phyloP scores from a whole-genome alignment of 2,797 vertebrate species.

The Arctocebus calabarensis region DNA sequence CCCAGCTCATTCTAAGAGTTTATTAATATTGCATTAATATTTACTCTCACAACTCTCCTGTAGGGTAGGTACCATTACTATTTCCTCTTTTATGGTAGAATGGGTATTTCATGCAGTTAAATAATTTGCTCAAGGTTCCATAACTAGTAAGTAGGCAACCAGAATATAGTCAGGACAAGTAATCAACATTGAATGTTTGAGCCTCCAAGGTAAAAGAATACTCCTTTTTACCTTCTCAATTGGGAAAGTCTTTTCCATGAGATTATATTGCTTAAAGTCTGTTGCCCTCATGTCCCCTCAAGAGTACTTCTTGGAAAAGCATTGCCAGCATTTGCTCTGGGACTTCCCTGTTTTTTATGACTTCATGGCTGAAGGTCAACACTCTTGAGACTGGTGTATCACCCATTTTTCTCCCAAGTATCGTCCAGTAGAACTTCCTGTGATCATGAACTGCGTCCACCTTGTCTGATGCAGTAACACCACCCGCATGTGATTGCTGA shows the following conservation, averaged over 20 bases:
- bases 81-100: conserved; percentile 1
- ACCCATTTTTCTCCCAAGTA: background rate
- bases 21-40: background rate
- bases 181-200: background rate
- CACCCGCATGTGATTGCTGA: background rate
- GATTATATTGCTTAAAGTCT: background rate
- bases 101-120: conserved; percentile 21
- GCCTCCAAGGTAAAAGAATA: background rate
- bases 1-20: background rate
- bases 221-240: background rate
- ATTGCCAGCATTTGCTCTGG: background rate
- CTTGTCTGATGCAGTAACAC: background rate
- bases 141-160: background rate
- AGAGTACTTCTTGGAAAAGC: background rate
- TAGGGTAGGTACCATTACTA: background rate
- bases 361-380: background rate
- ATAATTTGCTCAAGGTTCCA: background rate
- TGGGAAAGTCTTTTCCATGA: background rate
- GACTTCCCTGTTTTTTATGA: background rate
- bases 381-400: background rate
- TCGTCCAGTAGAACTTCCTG: background rate
- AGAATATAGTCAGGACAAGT: background rate
- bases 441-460: background rate
- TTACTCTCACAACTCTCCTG: background rate
- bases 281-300: background rate